Percentiles rank a stretch among this genome's conserved stretches.
These are phyloP conservation scores for Pachypanchax playfairii DNA, from an alignment of 2,113 vertebrate genomes.

Conservation along the genomic window DNA sequence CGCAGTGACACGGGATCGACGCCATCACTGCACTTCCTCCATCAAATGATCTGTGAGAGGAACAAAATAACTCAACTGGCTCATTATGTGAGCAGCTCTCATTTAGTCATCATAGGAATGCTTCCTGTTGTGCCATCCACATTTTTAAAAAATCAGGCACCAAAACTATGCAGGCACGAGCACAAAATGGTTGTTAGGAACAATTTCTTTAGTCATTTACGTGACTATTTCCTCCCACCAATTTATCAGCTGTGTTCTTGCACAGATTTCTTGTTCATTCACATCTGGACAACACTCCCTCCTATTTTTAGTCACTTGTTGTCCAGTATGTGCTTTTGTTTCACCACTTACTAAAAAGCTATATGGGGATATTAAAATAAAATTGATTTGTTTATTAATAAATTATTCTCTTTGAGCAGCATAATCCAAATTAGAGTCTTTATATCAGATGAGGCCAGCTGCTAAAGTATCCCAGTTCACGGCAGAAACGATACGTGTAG, in stretches of 20 bases:
- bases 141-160: constrained; percentile 55
- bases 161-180: constrained; percentile 67
- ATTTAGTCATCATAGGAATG: constrained; percentile 77
- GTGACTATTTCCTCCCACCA: constrained; percentile 79
- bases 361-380: too few species aligned
- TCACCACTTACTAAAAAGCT: constrained; percentile 52
- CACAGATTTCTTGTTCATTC: constrained; percentile 33
- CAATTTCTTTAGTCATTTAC: constrained; percentile 79
- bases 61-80: constrained; percentile 56
- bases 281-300: constrained; percentile 80
- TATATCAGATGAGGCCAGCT: constrained; percentile 68
- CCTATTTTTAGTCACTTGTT: constrained; percentile 35
- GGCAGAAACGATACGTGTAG: constrained; percentile 87
- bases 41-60: constrained; percentile 55
- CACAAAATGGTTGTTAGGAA: constrained; percentile 73
- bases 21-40: constrained; percentile 66
- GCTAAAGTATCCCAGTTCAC: constrained; percentile 74
- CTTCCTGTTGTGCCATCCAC: constrained; percentile 76
- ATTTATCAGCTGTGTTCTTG: constrained; percentile 66
- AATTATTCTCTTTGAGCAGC: not conserved
- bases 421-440: constrained; percentile 64
- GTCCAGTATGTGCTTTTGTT: constrained; percentile 33
- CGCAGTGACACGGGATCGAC: constrained; percentile 46
- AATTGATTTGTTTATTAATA: too few species aligned
- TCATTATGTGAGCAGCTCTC: constrained; percentile 70